Base-by-base conservation (phyloP, 2,113 vertebrate species). In the Lathamus discolor region DNA sequence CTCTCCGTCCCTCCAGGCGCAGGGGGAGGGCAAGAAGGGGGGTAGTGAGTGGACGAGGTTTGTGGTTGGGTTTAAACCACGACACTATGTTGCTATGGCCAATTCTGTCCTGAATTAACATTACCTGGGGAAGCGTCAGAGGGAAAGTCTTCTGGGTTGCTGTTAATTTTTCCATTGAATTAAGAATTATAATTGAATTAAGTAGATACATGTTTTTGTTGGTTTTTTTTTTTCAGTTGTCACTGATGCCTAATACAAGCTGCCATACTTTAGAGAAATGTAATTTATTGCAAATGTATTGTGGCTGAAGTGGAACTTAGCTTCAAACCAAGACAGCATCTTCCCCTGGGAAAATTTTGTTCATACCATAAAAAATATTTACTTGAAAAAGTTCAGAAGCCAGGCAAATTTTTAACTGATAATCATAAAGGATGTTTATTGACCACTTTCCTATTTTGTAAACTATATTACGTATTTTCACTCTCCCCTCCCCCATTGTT, bases 401-500 rank as follows among this genome's bases (percentile, higher is more conserved):
- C 23, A 46, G 17, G 15, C 5, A 57, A 35, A 67, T 76, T 66
- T 92, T 20, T 51, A 90, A 59, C 4, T 54, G 70, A 41, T 62
- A 31, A 39, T 46, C 7, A 59, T 22, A 68, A n/a, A 77, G 14
- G 54, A 73, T 35, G 67, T 33, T 37, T 83, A 43, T 13, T 70
- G 29, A 75, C 7, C 13, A 54, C 9, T 52, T 35, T 61, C 2
- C 3, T 88, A 7, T 86, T 95, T 93, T 75, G 13, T 54, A 44
- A 95, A 89, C 29, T 82, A 15, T 57, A 74, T 85, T 70, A 25
- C 6, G 10, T 90, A 31, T 68, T 52, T 39, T 51, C 44, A 9
- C 18, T 44, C 18, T 9, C 4, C 2, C 1, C 2, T n/a, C 4
- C 39, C 10, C 7, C 2, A 9, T 52, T 82, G 4, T 51, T 88